Percentiles rank a stretch among this genome's conserved stretches.
These are phyloP conservation scores for Archocentrus centrarchus DNA, from an alignment of 2,113 vertebrate genomes.

Conservation along the genomic window DNA sequence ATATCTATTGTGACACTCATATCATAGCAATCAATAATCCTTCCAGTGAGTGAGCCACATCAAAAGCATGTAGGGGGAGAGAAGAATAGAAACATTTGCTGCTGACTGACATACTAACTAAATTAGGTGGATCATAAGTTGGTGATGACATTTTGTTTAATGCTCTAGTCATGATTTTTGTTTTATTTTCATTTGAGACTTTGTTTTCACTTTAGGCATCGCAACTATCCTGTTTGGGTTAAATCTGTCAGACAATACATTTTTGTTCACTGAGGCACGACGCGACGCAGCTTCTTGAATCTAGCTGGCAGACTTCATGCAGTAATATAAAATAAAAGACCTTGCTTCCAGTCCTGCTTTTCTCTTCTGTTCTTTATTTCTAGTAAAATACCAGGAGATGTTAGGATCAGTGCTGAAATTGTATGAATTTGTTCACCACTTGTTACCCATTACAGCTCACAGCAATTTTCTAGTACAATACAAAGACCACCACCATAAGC, in stretches of 20 bases:
- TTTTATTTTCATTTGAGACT: no score
- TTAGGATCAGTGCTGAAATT: not conserved
- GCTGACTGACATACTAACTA: not conserved
- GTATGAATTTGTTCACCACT: not conserved
- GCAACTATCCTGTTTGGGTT: not conserved
- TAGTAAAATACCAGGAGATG: not conserved
- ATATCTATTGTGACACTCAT: conserved; percentile 18
- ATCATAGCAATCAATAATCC: conserved; percentile 36
- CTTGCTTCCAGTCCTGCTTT: not conserved
- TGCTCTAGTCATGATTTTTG: no score
- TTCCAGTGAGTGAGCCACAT: conserved; percentile 17
- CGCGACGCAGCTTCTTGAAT: not conserved
- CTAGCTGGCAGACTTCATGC: not conserved
- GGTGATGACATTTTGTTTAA: not conserved
- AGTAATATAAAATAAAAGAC: not conserved
- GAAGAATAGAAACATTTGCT: not conserved
- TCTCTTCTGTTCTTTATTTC: not conserved
- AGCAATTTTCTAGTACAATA: no score
- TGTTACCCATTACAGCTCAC: not conserved
- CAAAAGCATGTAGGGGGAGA: not conserved
- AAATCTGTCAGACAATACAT: not conserved
- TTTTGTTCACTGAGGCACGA: not conserved
- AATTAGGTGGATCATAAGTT: not conserved
- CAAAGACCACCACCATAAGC: not conserved
- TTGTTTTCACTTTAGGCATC: no score